Conservation (phyloP, 2,888 invertebrate genomes). For the Tetheella fluctuosa region DNA sequence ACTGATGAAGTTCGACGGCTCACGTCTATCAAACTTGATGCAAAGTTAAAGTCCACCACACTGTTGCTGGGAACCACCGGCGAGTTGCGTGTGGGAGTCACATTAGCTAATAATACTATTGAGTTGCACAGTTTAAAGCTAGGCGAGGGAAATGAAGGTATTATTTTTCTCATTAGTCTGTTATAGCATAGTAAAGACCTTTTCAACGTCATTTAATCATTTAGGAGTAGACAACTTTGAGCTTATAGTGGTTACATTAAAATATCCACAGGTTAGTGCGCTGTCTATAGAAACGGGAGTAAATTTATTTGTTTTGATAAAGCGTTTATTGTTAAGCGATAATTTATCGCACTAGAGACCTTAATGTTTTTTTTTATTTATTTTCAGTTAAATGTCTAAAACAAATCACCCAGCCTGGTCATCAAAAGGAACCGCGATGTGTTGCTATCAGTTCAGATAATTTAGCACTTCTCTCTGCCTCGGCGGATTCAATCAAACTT, state of each 20-base stretch:
- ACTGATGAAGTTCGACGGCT: slow-evolving; percentile 90
- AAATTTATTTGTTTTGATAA: too few species aligned
- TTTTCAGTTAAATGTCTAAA: slow-evolving; percentile 82
- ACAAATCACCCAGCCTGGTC: slow-evolving; percentile 90
- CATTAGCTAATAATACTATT: slow-evolving; percentile 89
- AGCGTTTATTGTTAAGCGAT: too few species aligned
- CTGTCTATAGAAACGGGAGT: too few species aligned
- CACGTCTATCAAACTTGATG: slow-evolving; percentile 85
- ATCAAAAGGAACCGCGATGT: slow-evolving; percentile 94
- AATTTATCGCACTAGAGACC: too few species aligned
- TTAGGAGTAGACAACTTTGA: too few species aligned
- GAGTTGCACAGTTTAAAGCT: slow-evolving; percentile 86
- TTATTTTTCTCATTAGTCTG: slow-evolving; percentile 39
- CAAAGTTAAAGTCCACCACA: slow-evolving; percentile 89
- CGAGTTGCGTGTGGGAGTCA: slow-evolving; percentile 87
- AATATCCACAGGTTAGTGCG: too few species aligned
- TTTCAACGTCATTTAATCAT: not conserved
- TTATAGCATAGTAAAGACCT: not conserved
- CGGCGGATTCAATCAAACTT: slow-evolving; percentile 94
- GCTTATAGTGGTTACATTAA: not conserved
- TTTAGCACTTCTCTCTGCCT: slow-evolving; percentile 92
- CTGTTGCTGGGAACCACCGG: slow-evolving; percentile 88
- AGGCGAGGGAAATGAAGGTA: slow-evolving; percentile 83
- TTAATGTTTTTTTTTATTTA: too few species aligned
- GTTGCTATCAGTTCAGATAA: slow-evolving; percentile 96